Evolutionary conservation across 2,888 invertebrate species (phyloP).

Genomic region (Apantesis nais): DNA sequence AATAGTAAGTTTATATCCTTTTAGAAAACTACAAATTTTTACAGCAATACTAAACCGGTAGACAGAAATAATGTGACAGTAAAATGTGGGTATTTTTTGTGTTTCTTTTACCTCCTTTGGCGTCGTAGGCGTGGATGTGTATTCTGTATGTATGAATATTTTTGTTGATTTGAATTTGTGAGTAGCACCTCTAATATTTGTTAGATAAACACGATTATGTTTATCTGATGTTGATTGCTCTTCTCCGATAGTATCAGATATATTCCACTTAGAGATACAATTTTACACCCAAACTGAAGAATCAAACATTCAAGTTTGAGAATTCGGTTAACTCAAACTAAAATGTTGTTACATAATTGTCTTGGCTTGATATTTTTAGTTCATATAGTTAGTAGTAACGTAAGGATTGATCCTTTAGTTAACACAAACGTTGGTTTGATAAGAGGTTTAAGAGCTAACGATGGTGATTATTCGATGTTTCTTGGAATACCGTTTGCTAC

Average conservation of each 20-base stretch:
- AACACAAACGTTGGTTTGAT: conserved; percentile 33
- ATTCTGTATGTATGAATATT: no score
- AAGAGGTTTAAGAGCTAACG: conserved; percentile 19
- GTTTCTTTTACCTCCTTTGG: no score
- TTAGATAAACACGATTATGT: background rate
- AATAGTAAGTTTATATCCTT: no score
- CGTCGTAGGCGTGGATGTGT: no score
- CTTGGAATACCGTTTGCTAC: conserved; percentile 21
- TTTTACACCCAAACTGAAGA: background rate
- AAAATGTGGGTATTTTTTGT: no score
- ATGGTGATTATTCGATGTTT: conserved; percentile 21
- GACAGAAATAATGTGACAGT: no score
- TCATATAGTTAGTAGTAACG: conserved; percentile 12
- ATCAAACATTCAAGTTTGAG: background rate
- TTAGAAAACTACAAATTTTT: no score
- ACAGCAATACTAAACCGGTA: no score
- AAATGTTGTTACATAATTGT: conserved; percentile 14
- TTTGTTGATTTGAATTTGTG: no score
- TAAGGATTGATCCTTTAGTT: conserved; percentile 46
- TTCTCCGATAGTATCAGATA: background rate
- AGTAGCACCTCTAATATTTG: background rate
- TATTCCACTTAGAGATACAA: conserved; percentile 3
- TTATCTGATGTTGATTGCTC: background rate
- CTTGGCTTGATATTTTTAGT: conserved; percentile 6
- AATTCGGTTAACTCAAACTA: background rate